Conservation (phyloP, 2,113 vertebrate genomes). For the Neolamprologus toae region DNA sequence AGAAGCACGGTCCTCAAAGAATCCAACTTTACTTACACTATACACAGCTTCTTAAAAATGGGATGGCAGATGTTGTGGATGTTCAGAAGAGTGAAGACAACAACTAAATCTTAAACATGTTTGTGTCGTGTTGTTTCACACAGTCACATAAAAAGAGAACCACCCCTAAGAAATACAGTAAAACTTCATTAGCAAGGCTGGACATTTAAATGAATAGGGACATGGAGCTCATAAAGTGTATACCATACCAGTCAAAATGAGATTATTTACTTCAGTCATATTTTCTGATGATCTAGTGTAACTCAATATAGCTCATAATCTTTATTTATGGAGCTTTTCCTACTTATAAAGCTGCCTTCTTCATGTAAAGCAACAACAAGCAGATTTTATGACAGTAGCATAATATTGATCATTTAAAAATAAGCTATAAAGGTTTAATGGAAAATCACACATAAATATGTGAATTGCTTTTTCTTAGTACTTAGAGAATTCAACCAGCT, state of each 20-base stretch:
- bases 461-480: not conserved
- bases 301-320: not conserved
- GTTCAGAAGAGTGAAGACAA: not conserved
- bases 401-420: not conserved
- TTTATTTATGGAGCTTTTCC: not conserved
- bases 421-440: not conserved
- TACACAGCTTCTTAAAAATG: not conserved
- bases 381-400: not conserved
- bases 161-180: not conserved
- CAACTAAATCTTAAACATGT: not conserved
- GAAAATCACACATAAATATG: not conserved
- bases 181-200: not conserved
- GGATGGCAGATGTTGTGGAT: not conserved
- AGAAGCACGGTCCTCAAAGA: not conserved
- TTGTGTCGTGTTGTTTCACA: not conserved
- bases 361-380: not conserved
- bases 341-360: not conserved
- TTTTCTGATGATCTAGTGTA: not conserved
- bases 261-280: not conserved
- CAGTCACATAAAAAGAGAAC: not conserved
- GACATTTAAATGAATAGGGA: not conserved
- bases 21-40: not conserved
- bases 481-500: not conserved
- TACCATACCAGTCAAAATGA: not conserved
- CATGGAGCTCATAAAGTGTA: not conserved